A percentile compares a stretch with the other conserved stretches of the same genome.
phyloP scores from a whole-genome alignment of 2,113 vertebrate genomes.

The Fulica atra region DNA sequence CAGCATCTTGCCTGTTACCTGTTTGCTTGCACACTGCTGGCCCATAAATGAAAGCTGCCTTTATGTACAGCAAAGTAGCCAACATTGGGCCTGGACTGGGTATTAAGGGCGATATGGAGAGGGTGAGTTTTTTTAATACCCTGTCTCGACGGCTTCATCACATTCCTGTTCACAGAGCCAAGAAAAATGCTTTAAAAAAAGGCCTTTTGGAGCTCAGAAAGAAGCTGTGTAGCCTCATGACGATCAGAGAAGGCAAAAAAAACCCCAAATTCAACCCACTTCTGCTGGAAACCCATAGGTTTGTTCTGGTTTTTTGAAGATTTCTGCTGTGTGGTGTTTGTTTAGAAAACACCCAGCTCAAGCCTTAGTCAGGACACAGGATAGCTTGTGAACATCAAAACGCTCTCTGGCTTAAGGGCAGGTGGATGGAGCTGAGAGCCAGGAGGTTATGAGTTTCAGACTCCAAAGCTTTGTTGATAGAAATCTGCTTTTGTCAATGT shows the following conservation, averaged over 20 bases:
- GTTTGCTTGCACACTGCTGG: not conserved
- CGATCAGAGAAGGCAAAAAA: not conserved
- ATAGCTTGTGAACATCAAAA: not conserved
- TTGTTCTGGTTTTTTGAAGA: not conserved
- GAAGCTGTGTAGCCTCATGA: not conserved
- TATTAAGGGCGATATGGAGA: not conserved
- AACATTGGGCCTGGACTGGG: not conserved
- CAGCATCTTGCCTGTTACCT: not conserved
- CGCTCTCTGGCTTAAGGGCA: not conserved
- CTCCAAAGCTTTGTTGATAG: slow-evolving; percentile 59
- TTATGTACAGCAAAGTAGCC: not conserved
- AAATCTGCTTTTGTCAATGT: slow-evolving; percentile 56
- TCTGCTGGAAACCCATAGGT: not conserved
- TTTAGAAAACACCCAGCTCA: not conserved
- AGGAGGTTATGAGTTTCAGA: not conserved
- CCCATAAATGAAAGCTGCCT: not conserved
- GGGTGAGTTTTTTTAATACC: not conserved
- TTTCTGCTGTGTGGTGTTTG: not conserved
- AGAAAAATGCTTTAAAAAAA: not conserved
- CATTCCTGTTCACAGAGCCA: not conserved
- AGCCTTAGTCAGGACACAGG: not conserved
- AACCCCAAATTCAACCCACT: not conserved
- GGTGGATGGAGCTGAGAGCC: not conserved
- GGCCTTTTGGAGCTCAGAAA: not conserved
- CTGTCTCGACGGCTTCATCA: not conserved